Base-by-base conservation (phyloP, 2,113 vertebrate genomes). In the Menura novaehollandiae region DNA sequence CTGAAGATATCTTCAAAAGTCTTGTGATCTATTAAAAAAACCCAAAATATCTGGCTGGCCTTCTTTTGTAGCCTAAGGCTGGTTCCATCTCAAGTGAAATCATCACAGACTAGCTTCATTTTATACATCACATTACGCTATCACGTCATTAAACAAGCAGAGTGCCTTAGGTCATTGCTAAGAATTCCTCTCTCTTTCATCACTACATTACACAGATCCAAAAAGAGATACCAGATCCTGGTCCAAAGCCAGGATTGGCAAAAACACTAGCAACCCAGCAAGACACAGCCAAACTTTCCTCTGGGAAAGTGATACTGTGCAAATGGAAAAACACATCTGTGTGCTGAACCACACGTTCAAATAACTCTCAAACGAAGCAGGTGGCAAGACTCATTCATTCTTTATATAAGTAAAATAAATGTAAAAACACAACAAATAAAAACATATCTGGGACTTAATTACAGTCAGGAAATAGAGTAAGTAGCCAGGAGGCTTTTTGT, bases 401-500 rank as follows among this genome's bases (percentile, higher is more conserved):
- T 93, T 93, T 53, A 74, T 9, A 2, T 43, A 69, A 91, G 43
- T 75, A 89, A 81, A 93, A 91, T 58, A 96, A 94, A 94, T 33
- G 41, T 53, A 93, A 91, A 52, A 82, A 3, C 41, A 62, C n/a
- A 93, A 64, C 27, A 95, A 78, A 78, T 17, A 63, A 64, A 87
- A 60, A 35, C 30, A 53, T 43, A 52, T 49, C 47, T 0, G 4
- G 19, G 19, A 73, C 53, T 73, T 74, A 79, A 83, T 55, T 73
- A 67, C 19, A 64, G 28, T 24, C 63, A 74, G 69, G 53, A 73
- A 88, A 81, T 7, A 90, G n/a, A 75, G 5, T 60, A 77, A 51
- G 43, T 37, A 90, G 43, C 6, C 18, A 46, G 46, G 15, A 44
- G 2, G 0, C 20, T 74, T 84, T 88, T 82, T 35, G 0, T 43